phyloP scores from a whole-genome alignment of 2,797 vertebrate species.

The Fratercula arctica region DNA sequence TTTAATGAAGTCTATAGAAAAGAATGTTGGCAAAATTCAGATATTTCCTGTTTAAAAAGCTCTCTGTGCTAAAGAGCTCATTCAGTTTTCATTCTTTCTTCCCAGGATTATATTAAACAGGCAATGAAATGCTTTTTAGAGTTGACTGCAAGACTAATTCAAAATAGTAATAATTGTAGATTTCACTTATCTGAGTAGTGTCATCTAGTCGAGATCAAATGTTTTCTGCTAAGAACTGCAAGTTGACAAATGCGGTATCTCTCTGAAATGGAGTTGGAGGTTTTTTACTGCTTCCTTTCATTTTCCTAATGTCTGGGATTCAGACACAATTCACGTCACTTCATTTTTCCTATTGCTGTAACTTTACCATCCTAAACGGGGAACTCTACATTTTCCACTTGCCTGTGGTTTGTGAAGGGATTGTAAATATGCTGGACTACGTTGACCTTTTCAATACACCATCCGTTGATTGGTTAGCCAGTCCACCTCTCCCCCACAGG shows the following conservation, averaged over 20 bases:
- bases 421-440: conserved; percentile 27
- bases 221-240: neutral
- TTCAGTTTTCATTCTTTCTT: conserved; percentile 16
- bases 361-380: neutral
- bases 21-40: conserved; percentile 18
- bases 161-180: neutral
- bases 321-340: neutral
- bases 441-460: conserved; percentile 49
- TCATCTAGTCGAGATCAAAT: neutral
- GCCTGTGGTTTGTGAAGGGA: neutral
- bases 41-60: conserved; percentile 42
- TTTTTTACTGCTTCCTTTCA: neutral
- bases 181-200: neutral
- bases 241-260: neutral
- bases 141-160: neutral
- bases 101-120: neutral
- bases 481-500: conserved; percentile 49
- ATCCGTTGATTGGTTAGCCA: conserved; percentile 13
- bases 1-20: conserved; percentile 11
- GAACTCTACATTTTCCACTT: neutral
- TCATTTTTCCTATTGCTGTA: neutral
- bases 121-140: neutral
- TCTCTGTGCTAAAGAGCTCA: neutral
- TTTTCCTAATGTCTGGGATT: neutral
- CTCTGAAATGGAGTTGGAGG: neutral